Conservation (phyloP, 2,888 invertebrate genomes). For the Oeneis ivallda region DNA sequence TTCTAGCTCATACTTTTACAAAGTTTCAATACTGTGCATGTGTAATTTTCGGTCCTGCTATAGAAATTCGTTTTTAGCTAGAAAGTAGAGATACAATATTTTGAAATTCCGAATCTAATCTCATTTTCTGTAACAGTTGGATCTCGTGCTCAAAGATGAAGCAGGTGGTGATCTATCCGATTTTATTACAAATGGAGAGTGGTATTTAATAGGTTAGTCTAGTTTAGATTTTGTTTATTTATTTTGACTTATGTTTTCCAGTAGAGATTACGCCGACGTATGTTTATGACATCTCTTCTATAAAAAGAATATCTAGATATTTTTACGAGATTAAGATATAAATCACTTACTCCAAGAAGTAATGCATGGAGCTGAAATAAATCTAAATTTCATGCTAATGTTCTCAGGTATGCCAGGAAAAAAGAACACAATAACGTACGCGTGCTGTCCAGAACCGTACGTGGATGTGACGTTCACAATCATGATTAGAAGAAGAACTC, state of each 20-base stretch:
- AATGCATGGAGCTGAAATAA: neutral
- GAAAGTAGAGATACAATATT: constrained; percentile 1
- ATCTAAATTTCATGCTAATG: constrained; percentile 12
- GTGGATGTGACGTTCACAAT: constrained; percentile 98
- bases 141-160: constrained; percentile 96
- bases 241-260: too few relatives aligned
- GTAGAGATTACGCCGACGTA: neutral
- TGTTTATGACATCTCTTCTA: neutral
- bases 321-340: neutral
- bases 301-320: neutral
- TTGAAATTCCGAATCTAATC: constrained; percentile 33
- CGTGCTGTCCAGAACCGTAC: constrained; percentile 96
- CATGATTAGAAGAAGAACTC: constrained; percentile 96
- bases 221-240: neutral
- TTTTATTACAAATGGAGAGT: constrained; percentile 99
- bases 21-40: neutral
- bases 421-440: constrained; percentile 94
- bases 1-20: neutral
- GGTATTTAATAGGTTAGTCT: constrained; percentile 97
- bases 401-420: constrained; percentile 93
- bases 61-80: neutral
- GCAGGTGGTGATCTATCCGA: constrained; percentile 96
- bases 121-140: constrained; percentile 85
- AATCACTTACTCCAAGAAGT: constrained; percentile 7
- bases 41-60: neutral